Percentiles rank a stretch among this genome's conserved stretches.
Conservation (phyloP, 2,113 vertebrate genomes). For the Oreochromis tanganicae region DNA sequence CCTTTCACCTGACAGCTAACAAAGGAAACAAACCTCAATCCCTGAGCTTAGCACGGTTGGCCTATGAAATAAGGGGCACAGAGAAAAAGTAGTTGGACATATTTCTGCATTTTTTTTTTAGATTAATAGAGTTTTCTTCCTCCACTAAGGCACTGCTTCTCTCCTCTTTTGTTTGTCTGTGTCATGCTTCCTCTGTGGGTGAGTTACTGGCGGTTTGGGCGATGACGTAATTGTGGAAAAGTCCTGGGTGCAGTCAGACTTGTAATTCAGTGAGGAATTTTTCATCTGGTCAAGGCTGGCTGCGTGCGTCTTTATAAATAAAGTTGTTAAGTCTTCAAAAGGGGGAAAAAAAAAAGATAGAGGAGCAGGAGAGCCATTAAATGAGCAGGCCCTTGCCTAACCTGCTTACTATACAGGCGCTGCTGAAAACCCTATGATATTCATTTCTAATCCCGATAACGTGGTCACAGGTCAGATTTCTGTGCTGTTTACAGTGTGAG, state of each 20-base stretch:
- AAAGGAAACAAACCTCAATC: neutral
- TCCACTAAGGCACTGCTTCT: conserved; percentile 2
- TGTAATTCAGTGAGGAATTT: conserved; percentile 65
- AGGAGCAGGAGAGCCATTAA: neutral
- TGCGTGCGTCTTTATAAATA: conserved; percentile 43
- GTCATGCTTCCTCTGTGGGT: conserved; percentile 38
- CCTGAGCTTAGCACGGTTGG: neutral
- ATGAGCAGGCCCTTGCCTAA: neutral
- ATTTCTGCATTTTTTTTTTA: neutral
- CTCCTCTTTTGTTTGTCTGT: conserved; percentile 1
- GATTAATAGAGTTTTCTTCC: conserved; percentile 4
- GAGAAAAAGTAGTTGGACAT: neutral
- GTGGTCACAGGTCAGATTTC: conserved; percentile 10
- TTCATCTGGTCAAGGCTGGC: conserved; percentile 54
- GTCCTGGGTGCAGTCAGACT: conserved; percentile 57
- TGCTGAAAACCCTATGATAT: conserved; percentile 4
- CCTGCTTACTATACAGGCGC: neutral
- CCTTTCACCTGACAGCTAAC: conserved; percentile 11
- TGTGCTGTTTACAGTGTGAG: conserved; percentile 25
- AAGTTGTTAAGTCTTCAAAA: conserved; percentile 34
- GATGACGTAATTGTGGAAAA: conserved; percentile 63
- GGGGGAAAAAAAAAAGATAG: neutral
- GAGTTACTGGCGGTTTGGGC: conserved; percentile 46
- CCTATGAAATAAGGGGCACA: neutral
- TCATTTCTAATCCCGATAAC: conserved; percentile 18